Conservation (phyloP, 1,140 invertebrate species). For the Bombus vancouverensis region DNA sequence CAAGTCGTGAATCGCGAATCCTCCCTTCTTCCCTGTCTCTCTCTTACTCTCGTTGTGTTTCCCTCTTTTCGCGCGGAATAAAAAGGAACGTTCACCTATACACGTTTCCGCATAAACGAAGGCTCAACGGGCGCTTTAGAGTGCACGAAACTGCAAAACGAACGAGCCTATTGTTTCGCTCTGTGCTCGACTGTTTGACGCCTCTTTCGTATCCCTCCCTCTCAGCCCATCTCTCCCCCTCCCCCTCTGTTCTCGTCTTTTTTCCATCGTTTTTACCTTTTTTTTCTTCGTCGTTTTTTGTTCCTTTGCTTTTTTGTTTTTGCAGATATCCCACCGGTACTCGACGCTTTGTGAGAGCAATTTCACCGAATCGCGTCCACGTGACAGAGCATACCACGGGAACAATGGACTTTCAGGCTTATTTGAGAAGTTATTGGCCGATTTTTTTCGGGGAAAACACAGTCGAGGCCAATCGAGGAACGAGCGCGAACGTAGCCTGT, state of each 20-base stretch:
- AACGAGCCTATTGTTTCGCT: constrained; percentile 56
- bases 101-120: constrained; percentile 63
- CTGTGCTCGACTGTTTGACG: constrained; percentile 52
- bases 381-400: constrained; percentile 25
- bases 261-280: neutral
- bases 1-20: no score
- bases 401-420: constrained; percentile 40
- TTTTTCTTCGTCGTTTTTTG: neutral
- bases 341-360: constrained; percentile 36
- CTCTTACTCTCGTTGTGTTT: constrained; percentile 10
- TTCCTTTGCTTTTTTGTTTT: neutral
- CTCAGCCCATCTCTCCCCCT: neutral
- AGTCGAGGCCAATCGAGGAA: constrained; percentile 8
- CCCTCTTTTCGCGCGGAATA: constrained; percentile 32
- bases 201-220: constrained; percentile 12
- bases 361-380: constrained; percentile 27
- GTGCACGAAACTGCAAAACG: constrained; percentile 59
- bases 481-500: neutral
- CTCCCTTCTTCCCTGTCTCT: neutral
- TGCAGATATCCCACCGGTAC: neutral
- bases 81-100: constrained; percentile 55
- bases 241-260: no score
- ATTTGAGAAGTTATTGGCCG: constrained; percentile 43
- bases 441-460: constrained; percentile 5
- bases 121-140: constrained; percentile 44